A percentile compares a stretch with the other conserved stretches of the same genome.
Conservation (phyloP, 64 coral and sea anemone genomes). For the Acropora tenuis region DNA sequence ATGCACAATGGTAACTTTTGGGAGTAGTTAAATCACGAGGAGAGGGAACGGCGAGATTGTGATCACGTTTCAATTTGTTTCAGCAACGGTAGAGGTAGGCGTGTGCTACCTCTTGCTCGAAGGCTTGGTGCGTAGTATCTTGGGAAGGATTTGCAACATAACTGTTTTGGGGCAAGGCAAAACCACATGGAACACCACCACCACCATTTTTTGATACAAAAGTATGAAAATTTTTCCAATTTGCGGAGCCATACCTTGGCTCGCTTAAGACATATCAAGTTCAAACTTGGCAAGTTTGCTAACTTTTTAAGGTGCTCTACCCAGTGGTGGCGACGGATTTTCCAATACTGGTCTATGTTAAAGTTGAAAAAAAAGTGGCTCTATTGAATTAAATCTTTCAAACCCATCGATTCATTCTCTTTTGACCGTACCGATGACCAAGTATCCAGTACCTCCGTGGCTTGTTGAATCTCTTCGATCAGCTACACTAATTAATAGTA, state of each 20-base stretch:
- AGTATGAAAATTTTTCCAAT: slow-evolving; percentile 1
- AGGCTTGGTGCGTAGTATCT: background rate
- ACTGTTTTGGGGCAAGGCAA: slow-evolving; percentile 11
- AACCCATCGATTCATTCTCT: slow-evolving; percentile 1
- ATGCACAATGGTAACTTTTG: slow-evolving; percentile 8
- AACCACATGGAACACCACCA: background rate
- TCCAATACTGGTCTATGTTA: background rate
- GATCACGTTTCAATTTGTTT: background rate
- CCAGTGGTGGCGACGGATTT: slow-evolving; percentile 3
- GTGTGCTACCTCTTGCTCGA: background rate
- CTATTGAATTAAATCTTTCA: slow-evolving; percentile 7
- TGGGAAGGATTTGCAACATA: slow-evolving; percentile 3
- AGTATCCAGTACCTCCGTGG: background rate
- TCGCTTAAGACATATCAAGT: slow-evolving; percentile 5
- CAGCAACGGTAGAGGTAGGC: slow-evolving; percentile 1
- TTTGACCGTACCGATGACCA: background rate
- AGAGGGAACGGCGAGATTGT: background rate
- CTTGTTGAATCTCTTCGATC: background rate
- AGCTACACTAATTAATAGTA: slow-evolving; percentile 15
- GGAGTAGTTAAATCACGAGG: background rate
- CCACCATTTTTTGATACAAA: slow-evolving; percentile 2
- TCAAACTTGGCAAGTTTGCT: slow-evolving; percentile 10
- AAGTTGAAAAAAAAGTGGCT: background rate
- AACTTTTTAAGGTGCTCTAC: background rate
- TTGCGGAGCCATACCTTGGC: slow-evolving; percentile 6